These are phyloP conservation scores for Euglossa dilemma DNA, from an alignment of 1,140 invertebrate species.

Conservation along the genomic window DNA sequence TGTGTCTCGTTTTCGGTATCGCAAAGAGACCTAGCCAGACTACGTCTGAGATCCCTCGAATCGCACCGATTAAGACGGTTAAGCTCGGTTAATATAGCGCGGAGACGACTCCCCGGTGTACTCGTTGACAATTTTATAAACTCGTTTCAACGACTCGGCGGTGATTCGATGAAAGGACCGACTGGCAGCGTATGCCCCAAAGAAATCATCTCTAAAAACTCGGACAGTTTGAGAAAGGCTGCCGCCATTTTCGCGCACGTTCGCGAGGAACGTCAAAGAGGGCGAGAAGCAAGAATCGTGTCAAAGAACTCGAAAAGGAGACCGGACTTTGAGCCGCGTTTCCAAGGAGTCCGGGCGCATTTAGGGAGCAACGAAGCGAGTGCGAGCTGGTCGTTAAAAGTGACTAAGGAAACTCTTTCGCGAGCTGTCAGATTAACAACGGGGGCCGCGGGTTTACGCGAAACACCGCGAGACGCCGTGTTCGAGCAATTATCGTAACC, in stretches of 20 bases:
- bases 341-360: neutral
- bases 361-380: neutral
- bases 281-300: neutral
- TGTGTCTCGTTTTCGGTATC: too few species aligned
- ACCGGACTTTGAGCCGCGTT: neutral
- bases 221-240: neutral
- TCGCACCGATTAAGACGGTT: neutral
- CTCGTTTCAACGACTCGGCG: neutral
- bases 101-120: neutral
- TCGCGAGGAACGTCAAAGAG: neutral
- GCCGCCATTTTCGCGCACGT: neutral
- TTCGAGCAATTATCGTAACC: neutral
- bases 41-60: too few species aligned
- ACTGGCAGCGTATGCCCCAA: neutral
- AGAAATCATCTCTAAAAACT: conserved; percentile 6
- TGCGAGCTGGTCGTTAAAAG: neutral
- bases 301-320: conserved; percentile 8
- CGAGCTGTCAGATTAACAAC: neutral
- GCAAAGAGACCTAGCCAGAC: too few species aligned
- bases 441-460: neutral
- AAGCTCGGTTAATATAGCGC: neutral
- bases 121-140: neutral
- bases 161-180: neutral
- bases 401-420: neutral
- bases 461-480: neutral